phyloP scores from a whole-genome alignment of 2,113 vertebrate genomes.

The Corythaixoides concolor region DNA sequence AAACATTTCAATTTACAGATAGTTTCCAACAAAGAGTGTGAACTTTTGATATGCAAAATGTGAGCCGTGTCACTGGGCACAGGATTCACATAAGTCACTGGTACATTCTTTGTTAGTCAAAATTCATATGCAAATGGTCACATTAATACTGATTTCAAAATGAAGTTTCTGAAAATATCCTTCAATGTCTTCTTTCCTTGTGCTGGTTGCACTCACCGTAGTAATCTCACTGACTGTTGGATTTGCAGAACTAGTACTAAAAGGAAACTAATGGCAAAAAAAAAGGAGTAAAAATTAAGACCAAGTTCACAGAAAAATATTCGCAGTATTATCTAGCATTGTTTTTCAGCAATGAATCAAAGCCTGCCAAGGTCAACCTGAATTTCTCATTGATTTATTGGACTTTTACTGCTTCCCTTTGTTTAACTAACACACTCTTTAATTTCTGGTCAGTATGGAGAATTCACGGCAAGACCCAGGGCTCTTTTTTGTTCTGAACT shows the following conservation, averaged over 20 bases:
- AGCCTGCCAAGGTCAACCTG: background rate
- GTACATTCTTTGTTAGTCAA: background rate
- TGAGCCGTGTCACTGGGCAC: background rate
- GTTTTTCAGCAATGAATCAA: background rate
- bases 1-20: background rate
- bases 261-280: background rate
- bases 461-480: background rate
- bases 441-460: background rate
- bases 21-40: background rate
- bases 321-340: background rate
- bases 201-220: background rate
- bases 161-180: background rate
- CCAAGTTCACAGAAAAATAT: background rate
- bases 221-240: background rate
- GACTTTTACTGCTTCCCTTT: background rate
- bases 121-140: background rate
- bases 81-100: background rate
- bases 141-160: background rate
- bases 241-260: background rate
- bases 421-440: background rate
- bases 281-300: background rate
- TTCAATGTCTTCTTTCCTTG: background rate
- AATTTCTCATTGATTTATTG: background rate
- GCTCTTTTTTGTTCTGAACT: background rate
- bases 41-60: background rate